Evolutionary conservation across 2,113 vertebrate genomes (phyloP), one percentile per base, ranked within the genome.

Genomic region (Grantiella picta): DNA sequence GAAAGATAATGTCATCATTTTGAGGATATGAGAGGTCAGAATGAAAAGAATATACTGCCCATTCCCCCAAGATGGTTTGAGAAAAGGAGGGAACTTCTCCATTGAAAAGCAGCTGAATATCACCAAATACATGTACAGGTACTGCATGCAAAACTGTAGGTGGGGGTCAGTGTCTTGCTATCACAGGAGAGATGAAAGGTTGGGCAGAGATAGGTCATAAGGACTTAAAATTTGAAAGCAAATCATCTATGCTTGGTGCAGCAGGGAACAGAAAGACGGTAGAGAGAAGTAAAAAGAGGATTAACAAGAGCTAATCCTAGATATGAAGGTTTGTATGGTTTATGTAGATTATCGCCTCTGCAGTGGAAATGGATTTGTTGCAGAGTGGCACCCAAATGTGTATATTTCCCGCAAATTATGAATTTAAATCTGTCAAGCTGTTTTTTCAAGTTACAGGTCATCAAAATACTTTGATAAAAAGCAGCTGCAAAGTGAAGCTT

Each of bases 271-370:
- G 71, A 90, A 90, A 90, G 40, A 61, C 14, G 0, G 42, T 29
- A 5, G 45, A 72, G 54, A 85, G 78, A 80, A 81, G n/a, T 60
- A 89, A 85, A 88, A 78, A 90, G 56, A 47, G 81, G 92, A 96
- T 95, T 94, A 97, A 36, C 63, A 80, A 86, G 35, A 73, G 50
- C 82, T 96, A 94, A 96, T 93, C 92, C 90, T 78, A 81, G 85
- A 79, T 93, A 63, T 54, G 82, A 83, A 95, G 71, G 71, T 76
- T 97, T 93, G 75, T 80, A 70, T 91, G 84, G 78, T 87, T 95
- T 95, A 89, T 83, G 64, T 83, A 92, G 94, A 94, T 93, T 92
- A 69, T 54, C 57, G 38, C 59, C 68, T 83, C 78, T 72, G 54
- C 76, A 90, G 75, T 66, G 50, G 64, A 52, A 93, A 92, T 86